Percentiles rank a stretch among this genome's conserved stretches.
phyloP scores from a whole-genome alignment of 2,113 vertebrate genomes.

The Crotophaga sulcirostris region DNA sequence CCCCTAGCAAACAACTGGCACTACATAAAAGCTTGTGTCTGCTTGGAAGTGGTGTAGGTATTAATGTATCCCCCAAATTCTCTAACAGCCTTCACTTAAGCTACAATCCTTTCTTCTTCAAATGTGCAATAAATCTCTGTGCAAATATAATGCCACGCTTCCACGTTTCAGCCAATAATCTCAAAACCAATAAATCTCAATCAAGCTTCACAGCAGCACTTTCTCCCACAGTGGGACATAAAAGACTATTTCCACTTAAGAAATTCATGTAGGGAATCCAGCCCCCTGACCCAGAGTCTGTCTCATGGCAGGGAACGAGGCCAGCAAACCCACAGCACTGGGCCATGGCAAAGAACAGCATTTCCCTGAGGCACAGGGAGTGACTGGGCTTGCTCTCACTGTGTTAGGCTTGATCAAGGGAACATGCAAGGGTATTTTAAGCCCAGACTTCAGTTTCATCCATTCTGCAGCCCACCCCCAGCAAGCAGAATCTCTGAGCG shows the following conservation, averaged over 20 bases:
- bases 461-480: too few relatives aligned
- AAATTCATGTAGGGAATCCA: neutral
- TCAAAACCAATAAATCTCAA: conserved; percentile 6
- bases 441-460: neutral
- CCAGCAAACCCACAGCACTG: neutral
- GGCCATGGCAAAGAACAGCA: neutral
- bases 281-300: neutral
- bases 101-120: neutral
- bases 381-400: neutral
- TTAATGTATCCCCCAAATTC: neutral
- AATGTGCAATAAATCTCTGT: neutral
- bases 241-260: neutral
- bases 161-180: neutral
- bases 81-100: neutral
- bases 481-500: neutral
- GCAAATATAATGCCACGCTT: neutral
- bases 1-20: neutral
- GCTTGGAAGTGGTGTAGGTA: neutral
- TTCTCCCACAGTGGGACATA: neutral
- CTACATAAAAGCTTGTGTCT: neutral
- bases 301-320: neutral
- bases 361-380: neutral
- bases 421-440: neutral
- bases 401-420: neutral
- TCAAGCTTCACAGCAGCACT: neutral